phyloP scores from a whole-genome alignment of 2,888 invertebrate species.

The Synergus itoensis region DNA sequence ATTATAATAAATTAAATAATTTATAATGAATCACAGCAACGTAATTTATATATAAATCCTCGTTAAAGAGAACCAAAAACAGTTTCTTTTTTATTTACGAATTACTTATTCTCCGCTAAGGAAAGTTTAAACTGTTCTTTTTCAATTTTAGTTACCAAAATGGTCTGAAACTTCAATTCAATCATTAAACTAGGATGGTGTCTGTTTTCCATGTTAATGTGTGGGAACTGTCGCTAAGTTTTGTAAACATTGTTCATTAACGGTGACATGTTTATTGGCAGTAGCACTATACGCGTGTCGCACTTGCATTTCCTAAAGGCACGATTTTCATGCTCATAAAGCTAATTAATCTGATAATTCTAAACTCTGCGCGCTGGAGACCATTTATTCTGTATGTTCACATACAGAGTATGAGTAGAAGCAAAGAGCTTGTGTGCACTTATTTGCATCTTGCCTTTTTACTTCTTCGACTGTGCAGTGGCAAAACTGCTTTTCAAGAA shows the following conservation, averaged over 20 bases:
- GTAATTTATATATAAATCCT: background rate
- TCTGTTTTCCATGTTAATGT: background rate
- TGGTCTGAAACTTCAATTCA: too few relatives aligned
- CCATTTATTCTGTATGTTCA: background rate
- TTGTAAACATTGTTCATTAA: too few relatives aligned
- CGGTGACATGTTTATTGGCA: background rate
- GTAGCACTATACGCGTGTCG: background rate
- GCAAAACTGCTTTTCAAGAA: constrained; percentile 8
- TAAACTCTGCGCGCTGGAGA: background rate
- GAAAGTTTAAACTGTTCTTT: too few relatives aligned
- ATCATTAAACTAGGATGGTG: background rate
- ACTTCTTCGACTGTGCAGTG: background rate
- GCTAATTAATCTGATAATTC: background rate
- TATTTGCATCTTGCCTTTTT: background rate
- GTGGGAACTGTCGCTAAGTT: background rate
- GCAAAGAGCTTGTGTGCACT: too few relatives aligned
- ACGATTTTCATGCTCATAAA: background rate
- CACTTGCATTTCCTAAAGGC: background rate
- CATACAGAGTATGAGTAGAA: too few relatives aligned
- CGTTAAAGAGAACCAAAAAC: too few relatives aligned
- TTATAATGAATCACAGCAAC: background rate
- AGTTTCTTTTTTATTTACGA: too few relatives aligned
- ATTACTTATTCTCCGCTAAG: too few relatives aligned
- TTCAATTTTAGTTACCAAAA: too few relatives aligned
- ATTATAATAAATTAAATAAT: background rate